Base-by-base conservation (phyloP, 1,140 invertebrate species). In the Drosophila suzukii region DNA sequence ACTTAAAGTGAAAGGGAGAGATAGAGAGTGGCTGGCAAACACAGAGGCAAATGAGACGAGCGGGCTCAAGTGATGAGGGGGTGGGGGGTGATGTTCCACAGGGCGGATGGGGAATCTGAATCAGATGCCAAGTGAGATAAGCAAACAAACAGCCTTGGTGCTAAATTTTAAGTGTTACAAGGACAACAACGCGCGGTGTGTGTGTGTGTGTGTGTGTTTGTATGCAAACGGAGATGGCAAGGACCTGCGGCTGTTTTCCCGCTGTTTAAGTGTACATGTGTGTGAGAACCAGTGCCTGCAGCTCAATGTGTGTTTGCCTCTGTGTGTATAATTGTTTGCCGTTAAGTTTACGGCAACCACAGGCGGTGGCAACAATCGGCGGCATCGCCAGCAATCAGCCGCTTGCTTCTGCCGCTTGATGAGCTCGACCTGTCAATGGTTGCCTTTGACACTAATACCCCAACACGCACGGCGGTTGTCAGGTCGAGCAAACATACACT, bases 101-200 rank as follows among this genome's bases (percentile, higher is more conserved):
- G 82, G 71, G 60, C 41, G 61, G 60, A 75, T 63, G 62, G 32
- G 51, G 74, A 54, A 86, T 76, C 79, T 70, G 70, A 88, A 86
- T 76, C 79, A 76, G 70, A 88, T 72, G 63, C 57, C 82, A 84
- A 88, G 77, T 77, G 60, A 83, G 83, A 86, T 88, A 88, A 72
- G 76, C 84, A 88, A 90, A 89, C 77, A 88, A 88, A 89, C 84
- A 81, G 80, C 74, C 77, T 89, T 84, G 81, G 84, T 89, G 84
- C 88, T 89, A 89, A 84, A 81, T 89, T 89, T 89, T 89, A 89
- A 89, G 84, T 89, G 84, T 89, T 84, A 90, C 84, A 90, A 84
- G 85, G 85, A 90, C 80, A 89, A 89, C 84, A 84, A 66, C 60
- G 38, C 44, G 70, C 17, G 57, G 39, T 43, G 50, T 43, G 47